Percentiles rank a stretch among this genome's conserved stretches.
These are phyloP conservation scores for Chelonoidis abingdonii DNA, from an alignment of 2,113 vertebrate species.

Conservation along the genomic window DNA sequence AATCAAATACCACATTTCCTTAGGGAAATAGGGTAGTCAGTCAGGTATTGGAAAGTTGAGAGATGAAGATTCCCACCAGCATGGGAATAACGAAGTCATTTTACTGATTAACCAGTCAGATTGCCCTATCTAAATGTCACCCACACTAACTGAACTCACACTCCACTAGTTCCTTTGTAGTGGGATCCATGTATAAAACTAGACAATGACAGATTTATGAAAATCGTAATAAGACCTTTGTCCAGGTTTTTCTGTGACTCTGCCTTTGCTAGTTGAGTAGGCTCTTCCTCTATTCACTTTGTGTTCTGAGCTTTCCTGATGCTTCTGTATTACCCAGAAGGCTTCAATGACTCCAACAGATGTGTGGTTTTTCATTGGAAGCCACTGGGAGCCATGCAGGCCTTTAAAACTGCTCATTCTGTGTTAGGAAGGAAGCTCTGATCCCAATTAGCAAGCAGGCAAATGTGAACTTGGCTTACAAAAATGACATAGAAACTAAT, in stretches of 20 bases:
- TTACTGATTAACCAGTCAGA: conserved; percentile 22
- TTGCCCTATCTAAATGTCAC: conserved; percentile 22
- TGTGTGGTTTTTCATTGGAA: conserved; percentile 23
- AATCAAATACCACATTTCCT: neutral
- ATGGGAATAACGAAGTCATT: neutral
- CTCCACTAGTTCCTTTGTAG: neutral
- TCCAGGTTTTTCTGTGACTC: neutral
- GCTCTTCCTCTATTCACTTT: neutral
- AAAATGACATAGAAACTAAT: conserved; percentile 38
- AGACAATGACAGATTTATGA: neutral
- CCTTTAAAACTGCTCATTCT: conserved; percentile 16
- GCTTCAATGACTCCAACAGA: conserved; percentile 24
- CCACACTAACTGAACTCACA: conserved; percentile 14
- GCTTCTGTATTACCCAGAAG: conserved; percentile 58
- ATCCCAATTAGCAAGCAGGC: conserved; percentile 21
- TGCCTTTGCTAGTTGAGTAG: neutral
- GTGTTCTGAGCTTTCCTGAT: conserved; percentile 49
- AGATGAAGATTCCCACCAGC: conserved; percentile 12
- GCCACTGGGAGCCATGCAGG: neutral
- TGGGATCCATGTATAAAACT: neutral
- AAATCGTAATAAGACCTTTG: neutral
- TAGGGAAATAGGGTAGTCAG: neutral
- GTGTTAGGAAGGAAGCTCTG: neutral
- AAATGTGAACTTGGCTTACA: conserved; percentile 38
- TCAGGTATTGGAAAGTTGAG: conserved; percentile 21